Conservation (phyloP, 2,113 vertebrate genomes). For the Gopherus flavomarginatus region DNA sequence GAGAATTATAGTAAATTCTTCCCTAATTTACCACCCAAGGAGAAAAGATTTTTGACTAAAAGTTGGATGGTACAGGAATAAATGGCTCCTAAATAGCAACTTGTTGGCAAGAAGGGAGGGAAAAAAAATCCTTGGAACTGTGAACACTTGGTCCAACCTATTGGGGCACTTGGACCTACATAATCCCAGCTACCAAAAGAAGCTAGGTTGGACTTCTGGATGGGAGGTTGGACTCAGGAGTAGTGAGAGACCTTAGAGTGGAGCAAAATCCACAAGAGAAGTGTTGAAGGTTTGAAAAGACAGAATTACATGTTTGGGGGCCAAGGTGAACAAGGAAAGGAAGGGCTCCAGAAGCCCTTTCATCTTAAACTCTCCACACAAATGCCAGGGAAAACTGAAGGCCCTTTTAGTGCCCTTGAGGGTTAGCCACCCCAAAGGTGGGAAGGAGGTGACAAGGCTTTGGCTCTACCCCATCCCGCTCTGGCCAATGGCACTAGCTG, state of each 20-base stretch:
- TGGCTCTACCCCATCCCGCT: neutral
- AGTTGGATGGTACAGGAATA: neutral
- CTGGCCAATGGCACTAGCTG: rapidly evolving
- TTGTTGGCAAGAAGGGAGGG: neutral
- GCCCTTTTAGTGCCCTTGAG: neutral
- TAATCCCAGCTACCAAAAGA: neutral
- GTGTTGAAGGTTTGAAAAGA: neutral
- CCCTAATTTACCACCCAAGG: neutral
- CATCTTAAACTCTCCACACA: too few species aligned
- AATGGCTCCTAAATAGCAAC: neutral
- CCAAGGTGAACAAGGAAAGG: neutral
- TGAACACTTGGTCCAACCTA: neutral
- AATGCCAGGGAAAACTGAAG: neutral
- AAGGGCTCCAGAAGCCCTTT: neutral
- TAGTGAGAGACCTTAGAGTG: neutral
- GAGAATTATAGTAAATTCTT: neutral
- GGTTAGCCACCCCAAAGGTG: neutral
- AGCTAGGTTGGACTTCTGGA: neutral
- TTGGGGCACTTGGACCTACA: too few species aligned
- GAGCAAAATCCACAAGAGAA: neutral
- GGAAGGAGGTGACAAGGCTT: neutral
- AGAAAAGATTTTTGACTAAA: neutral
- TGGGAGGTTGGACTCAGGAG: neutral
- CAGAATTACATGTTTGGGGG: neutral
- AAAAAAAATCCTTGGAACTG: neutral